Percentiles rank a stretch among this genome's conserved stretches.
phyloP scores from a whole-genome alignment of 2,888 invertebrate genomes.

The Nipponacmea schrenckii region DNA sequence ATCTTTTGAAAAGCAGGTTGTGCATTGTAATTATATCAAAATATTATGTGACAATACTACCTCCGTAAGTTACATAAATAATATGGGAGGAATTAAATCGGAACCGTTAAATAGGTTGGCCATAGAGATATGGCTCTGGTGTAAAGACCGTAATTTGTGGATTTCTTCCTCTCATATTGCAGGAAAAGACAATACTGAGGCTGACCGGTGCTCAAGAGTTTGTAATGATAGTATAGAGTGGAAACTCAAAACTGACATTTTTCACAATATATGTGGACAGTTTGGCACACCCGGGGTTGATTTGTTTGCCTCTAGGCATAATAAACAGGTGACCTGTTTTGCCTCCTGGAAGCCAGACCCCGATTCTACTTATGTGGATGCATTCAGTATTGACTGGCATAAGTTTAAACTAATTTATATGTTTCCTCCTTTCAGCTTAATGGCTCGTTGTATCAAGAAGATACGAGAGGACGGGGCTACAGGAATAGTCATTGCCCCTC shows the following conservation, averaged over 20 bases:
- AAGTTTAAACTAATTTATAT: too few relatives aligned
- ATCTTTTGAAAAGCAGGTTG: not conserved
- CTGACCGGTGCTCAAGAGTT: slow-evolving; percentile 21
- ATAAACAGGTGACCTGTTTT: slow-evolving; percentile 17
- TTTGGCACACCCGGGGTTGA: slow-evolving; percentile 18
- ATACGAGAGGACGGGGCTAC: too few relatives aligned
- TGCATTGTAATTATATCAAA: not conserved
- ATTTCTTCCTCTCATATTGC: too few relatives aligned
- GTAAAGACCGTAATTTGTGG: slow-evolving; percentile 26
- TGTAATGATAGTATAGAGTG: slow-evolving; percentile 28
- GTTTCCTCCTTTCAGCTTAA: too few relatives aligned
- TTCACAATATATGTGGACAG: slow-evolving; percentile 4
- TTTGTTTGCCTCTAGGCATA: slow-evolving; percentile 29
- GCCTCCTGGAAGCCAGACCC: too few relatives aligned
- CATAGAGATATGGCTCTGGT: too few relatives aligned
- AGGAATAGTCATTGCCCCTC: too few relatives aligned
- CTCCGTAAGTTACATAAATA: slow-evolving; percentile 22
- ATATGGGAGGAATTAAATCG: slow-evolving; percentile 25
- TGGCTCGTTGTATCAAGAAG: too few relatives aligned
- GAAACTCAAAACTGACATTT: slow-evolving; percentile 13
- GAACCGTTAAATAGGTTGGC: slow-evolving; percentile 18
- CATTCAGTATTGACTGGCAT: too few relatives aligned
- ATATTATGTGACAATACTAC: slow-evolving; percentile 22
- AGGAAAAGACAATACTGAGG: slow-evolving; percentile 18
- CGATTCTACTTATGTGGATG: too few relatives aligned